Evolutionary conservation across 2,113 vertebrate genomes (phyloP), one percentile per base, ranked within the genome.

Genomic region (Solea solea): DNA sequence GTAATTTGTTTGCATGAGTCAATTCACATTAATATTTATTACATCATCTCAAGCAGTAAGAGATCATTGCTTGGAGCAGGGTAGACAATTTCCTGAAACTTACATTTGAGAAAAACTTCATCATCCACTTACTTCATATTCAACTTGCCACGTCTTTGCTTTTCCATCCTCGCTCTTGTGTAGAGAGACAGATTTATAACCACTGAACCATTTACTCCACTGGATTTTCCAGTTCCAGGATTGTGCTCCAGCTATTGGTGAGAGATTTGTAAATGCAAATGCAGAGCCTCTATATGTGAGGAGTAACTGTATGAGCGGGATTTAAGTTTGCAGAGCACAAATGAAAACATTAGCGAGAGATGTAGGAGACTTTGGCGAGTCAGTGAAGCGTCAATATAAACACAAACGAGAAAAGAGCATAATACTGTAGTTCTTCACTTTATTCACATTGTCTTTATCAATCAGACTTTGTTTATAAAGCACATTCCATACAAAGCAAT

Each of bases 251-350:
- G 45, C 39, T 46, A 28, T 53, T 65, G 65, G 16, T 25, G 9
- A 5, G 11, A 49, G 48, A 64, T 64, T 64, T 53, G 55, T 54
- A 12, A 64, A 68, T 67, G 55, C 25, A 45, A 50, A 67, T 61
- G 42, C 21, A 45, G n/a, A 62, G 42, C 28, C 28, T 64, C 41
- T 28, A 11, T 25, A 10, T 21, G 50, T 49, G 52, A 34, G 21
- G 64, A 21, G 21, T 21, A 21, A 21, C 21, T 21, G 46, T 28
- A 16, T 15, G 28, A 58, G 16, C 45, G 25, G n/a, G 51, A 8
- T 28, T 7, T 45, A 49, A 49, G 27, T 11, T 13, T 52, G 46
- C 13, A 34, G 10, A 44, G 16, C 28, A 41, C 59, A 56, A 42
- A 61, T 61, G 61, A 1, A 52, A 48, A 25, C 46, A 28, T 74